Evolutionary conservation across 2,797 vertebrate genomes (phyloP).

Genomic region (Amniataba percoides): DNA sequence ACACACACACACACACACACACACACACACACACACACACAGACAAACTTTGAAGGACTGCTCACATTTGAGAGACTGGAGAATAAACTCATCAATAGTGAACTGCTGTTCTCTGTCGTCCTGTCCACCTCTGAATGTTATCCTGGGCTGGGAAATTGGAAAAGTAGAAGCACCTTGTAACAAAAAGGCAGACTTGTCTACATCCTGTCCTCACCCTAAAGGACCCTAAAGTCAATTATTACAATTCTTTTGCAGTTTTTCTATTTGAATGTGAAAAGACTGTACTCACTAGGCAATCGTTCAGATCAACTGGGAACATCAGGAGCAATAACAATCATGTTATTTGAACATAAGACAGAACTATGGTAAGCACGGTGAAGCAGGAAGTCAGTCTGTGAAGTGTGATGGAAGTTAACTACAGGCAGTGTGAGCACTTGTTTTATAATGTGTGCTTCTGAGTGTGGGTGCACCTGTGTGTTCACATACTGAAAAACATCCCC

Average conservation of each 20-base stretch:
- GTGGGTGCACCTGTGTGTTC: background rate
- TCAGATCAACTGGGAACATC: background rate
- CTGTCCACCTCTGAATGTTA: slow-evolving; percentile 43
- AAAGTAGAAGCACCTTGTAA: slow-evolving; percentile 31
- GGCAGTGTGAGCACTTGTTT: background rate
- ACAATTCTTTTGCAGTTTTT: background rate
- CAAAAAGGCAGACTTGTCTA: slow-evolving; percentile 46
- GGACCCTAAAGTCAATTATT: slow-evolving; percentile 2
- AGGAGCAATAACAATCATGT: background rate
- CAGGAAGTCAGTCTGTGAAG: background rate
- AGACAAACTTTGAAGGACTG: slow-evolving; percentile 34
- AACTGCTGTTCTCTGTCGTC: slow-evolving; percentile 43
- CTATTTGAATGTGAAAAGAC: background rate
- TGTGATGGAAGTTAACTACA: background rate
- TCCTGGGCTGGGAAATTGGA: slow-evolving; percentile 34
- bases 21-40: slow-evolving; percentile 4
- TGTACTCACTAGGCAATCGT: background rate
- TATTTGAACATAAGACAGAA: background rate
- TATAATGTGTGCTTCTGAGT: background rate
- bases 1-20: slow-evolving; percentile 9
- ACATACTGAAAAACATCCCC: too few species aligned
- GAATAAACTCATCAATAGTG: slow-evolving; percentile 54
- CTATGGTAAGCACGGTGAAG: background rate
- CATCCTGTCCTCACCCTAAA: slow-evolving; percentile 11
- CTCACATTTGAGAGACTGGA: slow-evolving; percentile 56